Evolutionary conservation across 2,113 vertebrate genomes (phyloP).

Genomic region (Emydocephalus ijimae): DNA sequence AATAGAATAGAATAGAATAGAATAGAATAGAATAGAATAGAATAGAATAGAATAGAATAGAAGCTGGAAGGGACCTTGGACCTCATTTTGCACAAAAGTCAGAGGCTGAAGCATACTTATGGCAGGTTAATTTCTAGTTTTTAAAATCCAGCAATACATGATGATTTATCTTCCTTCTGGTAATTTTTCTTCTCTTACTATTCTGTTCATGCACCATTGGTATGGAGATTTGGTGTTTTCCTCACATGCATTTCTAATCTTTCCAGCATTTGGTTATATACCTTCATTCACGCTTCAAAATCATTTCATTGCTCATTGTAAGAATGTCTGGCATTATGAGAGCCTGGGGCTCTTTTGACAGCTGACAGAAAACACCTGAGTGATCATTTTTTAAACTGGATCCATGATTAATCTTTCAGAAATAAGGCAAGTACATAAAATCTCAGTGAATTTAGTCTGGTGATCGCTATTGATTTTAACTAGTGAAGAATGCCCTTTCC

Average conservation of each 20-base stretch:
- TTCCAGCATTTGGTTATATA: not conserved
- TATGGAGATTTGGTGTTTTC: constrained; percentile 20
- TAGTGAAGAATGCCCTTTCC: not conserved
- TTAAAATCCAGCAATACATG: not conserved
- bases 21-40: too few relatives aligned
- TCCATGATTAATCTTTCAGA: constrained; percentile 63
- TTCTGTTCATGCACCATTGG: constrained; percentile 21
- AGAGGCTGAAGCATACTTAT: not conserved
- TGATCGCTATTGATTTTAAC: constrained; percentile 38
- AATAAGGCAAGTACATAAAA: constrained; percentile 21
- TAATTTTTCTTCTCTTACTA: constrained; percentile 23
- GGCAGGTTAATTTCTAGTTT: constrained; percentile 30
- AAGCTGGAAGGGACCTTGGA: too few relatives aligned
- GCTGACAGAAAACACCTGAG: constrained; percentile 9
- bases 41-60: too few relatives aligned
- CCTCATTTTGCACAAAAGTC: not conserved
- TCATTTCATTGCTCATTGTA: not conserved
- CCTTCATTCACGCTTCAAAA: constrained; percentile 30
- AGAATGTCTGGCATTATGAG: constrained; percentile 17
- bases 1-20: too few relatives aligned
- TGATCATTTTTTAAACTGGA: constrained; percentile 47
- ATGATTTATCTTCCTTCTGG: not conserved
- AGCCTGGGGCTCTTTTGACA: constrained; percentile 10
- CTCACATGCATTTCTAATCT: not conserved
- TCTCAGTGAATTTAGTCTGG: constrained; percentile 32